Conservation (phyloP, 2,797 vertebrate genomes). For the Melanotaenia trifasciata region DNA sequence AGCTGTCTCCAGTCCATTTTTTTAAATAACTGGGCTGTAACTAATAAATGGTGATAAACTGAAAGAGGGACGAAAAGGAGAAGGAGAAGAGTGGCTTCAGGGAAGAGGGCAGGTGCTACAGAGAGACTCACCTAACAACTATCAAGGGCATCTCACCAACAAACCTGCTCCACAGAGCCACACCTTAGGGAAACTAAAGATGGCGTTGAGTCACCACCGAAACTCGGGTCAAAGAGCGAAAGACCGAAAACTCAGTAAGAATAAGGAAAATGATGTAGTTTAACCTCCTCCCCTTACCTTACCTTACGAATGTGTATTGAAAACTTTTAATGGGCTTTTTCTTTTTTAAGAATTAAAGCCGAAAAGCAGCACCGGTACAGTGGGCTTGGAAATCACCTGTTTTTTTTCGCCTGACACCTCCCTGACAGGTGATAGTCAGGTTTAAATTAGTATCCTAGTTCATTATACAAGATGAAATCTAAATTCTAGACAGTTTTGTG, state of each 20-base stretch:
- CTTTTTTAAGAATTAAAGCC: neutral
- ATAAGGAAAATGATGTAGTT: accelerated
- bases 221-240: conserved; percentile 68
- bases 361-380: neutral
- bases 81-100: conserved; percentile 8
- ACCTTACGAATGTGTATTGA: neutral
- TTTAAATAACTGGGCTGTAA: conserved; percentile 47
- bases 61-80: conserved; percentile 37
- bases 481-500: neutral
- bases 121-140: conserved; percentile 11
- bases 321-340: neutral
- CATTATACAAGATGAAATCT: conserved; percentile 7
- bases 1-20: conserved; percentile 31
- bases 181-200: conserved; percentile 78
- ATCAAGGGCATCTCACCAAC: conserved; percentile 28
- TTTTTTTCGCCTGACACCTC: conserved; percentile 25
- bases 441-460: conserved; percentile 6
- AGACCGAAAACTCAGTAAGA: neutral
- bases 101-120: conserved; percentile 5
- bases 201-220: conserved; percentile 79
- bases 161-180: conserved; percentile 73
- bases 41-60: conserved; percentile 57
- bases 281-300: neutral
- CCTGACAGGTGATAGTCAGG: conserved; percentile 49
- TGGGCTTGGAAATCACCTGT: conserved; percentile 46